These are phyloP conservation scores for Chaenodraco wilsoni DNA, from an alignment of 2,797 vertebrate species.

Conservation along the genomic window DNA sequence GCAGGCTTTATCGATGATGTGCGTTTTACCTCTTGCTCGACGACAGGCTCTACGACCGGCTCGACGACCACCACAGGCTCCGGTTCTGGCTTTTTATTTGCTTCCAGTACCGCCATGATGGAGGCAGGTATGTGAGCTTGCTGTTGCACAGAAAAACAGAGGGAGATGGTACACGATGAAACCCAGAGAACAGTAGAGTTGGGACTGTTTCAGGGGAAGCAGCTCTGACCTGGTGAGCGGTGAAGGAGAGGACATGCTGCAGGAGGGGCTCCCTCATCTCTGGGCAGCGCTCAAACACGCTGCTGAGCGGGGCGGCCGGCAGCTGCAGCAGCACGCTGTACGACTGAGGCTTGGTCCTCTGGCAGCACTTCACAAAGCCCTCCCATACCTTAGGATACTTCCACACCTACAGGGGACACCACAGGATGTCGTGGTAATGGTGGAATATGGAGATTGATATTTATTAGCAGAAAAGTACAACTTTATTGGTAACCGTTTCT, in stretches of 20 bases:
- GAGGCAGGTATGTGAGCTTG: slow-evolving; percentile 93
- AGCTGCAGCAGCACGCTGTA: slow-evolving; percentile 93
- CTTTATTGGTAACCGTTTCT: too few relatives aligned
- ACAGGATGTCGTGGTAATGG: neutral
- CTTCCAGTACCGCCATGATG: slow-evolving; percentile 91
- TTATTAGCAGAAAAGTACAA: too few relatives aligned
- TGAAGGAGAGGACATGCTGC: slow-evolving; percentile 91
- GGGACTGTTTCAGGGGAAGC: neutral
- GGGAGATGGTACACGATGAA: neutral
- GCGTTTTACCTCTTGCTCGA: slow-evolving; percentile 72
- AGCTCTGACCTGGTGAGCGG: slow-evolving; percentile 88
- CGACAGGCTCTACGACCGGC: slow-evolving; percentile 50
- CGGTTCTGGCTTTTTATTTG: slow-evolving; percentile 83
- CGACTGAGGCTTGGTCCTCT: slow-evolving; percentile 94
- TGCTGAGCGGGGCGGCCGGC: slow-evolving; percentile 86
- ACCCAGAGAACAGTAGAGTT: neutral
- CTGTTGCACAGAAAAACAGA: slow-evolving; percentile 68
- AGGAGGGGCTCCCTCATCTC: slow-evolving; percentile 92
- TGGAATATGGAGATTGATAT: too few relatives aligned
- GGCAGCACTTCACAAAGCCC: slow-evolving; percentile 97
- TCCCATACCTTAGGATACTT: slow-evolving; percentile 98
- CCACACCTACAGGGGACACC: slow-evolving; percentile 86
- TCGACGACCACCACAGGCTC: slow-evolving; percentile 64
- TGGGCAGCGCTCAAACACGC: slow-evolving; percentile 92
- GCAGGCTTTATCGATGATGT: neutral